A percentile compares a stretch with the other conserved stretches of the same genome.
Conservation (phyloP, 2,113 vertebrate genomes). For the Macaca nemestrina region DNA sequence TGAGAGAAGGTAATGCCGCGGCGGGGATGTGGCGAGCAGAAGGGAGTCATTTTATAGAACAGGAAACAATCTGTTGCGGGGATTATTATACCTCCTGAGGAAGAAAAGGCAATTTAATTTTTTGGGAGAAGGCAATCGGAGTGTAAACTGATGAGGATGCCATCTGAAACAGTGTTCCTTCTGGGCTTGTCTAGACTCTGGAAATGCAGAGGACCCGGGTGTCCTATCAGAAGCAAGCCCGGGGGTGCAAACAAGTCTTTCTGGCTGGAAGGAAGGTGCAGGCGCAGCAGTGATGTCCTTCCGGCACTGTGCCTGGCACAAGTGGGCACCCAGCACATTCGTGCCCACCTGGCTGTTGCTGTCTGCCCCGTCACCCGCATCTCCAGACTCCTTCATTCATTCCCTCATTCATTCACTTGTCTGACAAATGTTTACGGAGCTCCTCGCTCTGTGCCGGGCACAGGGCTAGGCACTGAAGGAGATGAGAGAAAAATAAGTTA, state of each 20-base stretch:
- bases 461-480: neutral
- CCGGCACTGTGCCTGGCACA: neutral
- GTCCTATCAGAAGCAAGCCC: neutral
- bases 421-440: neutral
- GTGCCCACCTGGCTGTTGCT: too few species aligned
- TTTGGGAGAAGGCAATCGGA: neutral
- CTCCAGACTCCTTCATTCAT: neutral
- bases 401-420: neutral
- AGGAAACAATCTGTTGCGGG: constrained; percentile 7
- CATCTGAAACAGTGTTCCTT: neutral
- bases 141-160: neutral
- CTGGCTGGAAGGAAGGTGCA: neutral
- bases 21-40: neutral
- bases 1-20: neutral
- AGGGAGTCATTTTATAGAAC: constrained; percentile 4
- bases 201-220: neutral
- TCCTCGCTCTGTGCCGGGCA: neutral
- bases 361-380: neutral
- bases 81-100: neutral
- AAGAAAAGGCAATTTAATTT: constrained; percentile 24
- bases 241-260: neutral
- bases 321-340: neutral
- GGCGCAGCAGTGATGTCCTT: neutral
- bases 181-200: neutral
- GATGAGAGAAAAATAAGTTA: neutral